phyloP scores from a whole-genome alignment of 1,140 invertebrate genomes.

The Acyrthosiphon pisum region DNA sequence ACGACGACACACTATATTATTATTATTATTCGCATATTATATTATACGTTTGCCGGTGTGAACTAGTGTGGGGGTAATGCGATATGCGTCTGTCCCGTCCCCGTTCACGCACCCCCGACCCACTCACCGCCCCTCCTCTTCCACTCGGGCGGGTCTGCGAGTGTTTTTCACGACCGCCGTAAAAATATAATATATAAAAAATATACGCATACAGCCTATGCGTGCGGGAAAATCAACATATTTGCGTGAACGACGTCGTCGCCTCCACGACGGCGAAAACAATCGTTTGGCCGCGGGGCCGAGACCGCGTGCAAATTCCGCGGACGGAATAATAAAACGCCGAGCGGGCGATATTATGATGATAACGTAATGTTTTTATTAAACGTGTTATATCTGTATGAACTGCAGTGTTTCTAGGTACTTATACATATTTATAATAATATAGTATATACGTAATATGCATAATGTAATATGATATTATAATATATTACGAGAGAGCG shows the following conservation, averaged over 20 bases:
- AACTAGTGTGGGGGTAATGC: slow-evolving; percentile 18
- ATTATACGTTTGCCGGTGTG: background rate
- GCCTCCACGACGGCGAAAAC: background rate
- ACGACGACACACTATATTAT: background rate
- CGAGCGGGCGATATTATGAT: background rate
- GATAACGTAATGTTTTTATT: too few species aligned
- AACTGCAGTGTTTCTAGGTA: too few species aligned
- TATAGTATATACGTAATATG: background rate
- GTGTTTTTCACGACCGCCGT: slow-evolving; percentile 38
- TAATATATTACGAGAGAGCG: background rate
- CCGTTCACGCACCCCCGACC: background rate
- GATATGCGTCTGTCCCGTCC: background rate
- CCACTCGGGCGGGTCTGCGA: background rate
- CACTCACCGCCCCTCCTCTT: too few species aligned
- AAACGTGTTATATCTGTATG: background rate
- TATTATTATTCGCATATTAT: slow-evolving; percentile 12
- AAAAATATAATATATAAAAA: background rate
- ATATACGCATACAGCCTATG: background rate
- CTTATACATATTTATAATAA: background rate
- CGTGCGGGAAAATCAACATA: background rate
- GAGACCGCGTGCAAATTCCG: slow-evolving; percentile 20
- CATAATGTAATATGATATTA: background rate
- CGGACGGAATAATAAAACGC: background rate
- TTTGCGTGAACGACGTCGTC: too few species aligned
- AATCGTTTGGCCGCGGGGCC: background rate